Base-by-base conservation (phyloP, 2,113 vertebrate species). In the Prolemur simus region DNA sequence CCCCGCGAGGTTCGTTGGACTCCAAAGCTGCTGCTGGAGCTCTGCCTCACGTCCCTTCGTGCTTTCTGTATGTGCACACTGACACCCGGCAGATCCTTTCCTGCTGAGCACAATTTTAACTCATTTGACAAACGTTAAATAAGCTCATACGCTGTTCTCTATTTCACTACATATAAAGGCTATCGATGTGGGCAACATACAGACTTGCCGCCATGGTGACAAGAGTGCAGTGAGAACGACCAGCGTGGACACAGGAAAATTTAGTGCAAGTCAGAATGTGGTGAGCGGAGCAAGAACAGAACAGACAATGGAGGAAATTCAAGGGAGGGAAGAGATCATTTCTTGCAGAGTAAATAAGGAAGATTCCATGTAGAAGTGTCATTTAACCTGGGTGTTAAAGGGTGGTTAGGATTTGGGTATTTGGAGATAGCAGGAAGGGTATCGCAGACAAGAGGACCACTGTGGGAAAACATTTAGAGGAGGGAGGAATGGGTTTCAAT, bases 201-300 rank as follows among this genome's bases (percentile, higher is more conserved):
- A 89, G 66, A 34, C 8, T n/a, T 6, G 21, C 10, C 27, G 12
- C 49, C 37, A 4, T 1, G 49, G 73, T 29, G 13, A 39, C 9
- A 2, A 11, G 1, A 18, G 21, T 0, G 10, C 1, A 23, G 77
- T 8, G 54, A 56, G 39, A 42, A 34, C 18, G 32, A 10, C 15
- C 0, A 0, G 1, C n/a, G 13, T 0, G 25, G 39, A 42, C 58
- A 11, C 1, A 23, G 25, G 54, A 8, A 34, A 9, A 47, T 47
- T 37, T 8, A 34, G 42, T 20, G 32, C 4, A 4, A 29, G 23
- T n/a, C 47, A 34, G 54, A n/a, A 64, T 13, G 23, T 45, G 6
- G 63, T 11, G 23, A 5, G 6, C 1, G 5, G 21, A 11, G 14
- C 32, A 27, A 34, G 34, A 49, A 32, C 27, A 45, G 77, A 54